Conservation (phyloP, 1,140 invertebrate species). For the Drepana arcuata region DNA sequence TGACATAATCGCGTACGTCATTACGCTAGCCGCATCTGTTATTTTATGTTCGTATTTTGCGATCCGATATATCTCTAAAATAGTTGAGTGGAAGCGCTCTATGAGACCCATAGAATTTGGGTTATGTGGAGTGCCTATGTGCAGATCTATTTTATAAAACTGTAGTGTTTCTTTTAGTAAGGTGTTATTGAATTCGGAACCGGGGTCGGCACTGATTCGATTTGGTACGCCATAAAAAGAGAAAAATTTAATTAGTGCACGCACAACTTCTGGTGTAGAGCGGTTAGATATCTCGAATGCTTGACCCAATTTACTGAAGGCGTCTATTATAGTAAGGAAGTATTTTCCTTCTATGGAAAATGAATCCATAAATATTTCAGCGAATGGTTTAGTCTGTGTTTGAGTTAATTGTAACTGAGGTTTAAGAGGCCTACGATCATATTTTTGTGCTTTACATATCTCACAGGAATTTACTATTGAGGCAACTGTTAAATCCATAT, state of each 20-base stretch:
- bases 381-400: neutral
- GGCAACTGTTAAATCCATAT: neutral
- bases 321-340: neutral
- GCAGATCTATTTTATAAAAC: constrained; percentile 29
- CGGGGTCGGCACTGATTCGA: constrained; percentile 19
- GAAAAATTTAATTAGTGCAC: neutral
- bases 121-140: constrained; percentile 30
- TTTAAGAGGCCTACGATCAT: neutral
- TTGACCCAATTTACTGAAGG: neutral
- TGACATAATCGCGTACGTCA: constrained; percentile 9
- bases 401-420: neutral
- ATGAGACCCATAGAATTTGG: constrained; percentile 35
- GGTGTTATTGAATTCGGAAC: constrained; percentile 28
- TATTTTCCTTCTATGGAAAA: neutral
- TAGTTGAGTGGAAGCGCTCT: constrained; percentile 26
- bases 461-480: neutral
- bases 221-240: constrained; percentile 7
- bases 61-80: constrained; percentile 29
- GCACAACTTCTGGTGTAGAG: neutral
- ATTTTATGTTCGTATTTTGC: constrained; percentile 22
- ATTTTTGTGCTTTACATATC: neutral
- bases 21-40: constrained; percentile 13
- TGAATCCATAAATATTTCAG: neutral
- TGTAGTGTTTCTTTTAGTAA: constrained; percentile 19
- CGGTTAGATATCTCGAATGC: neutral